A percentile compares a stretch with the other conserved stretches of the same genome.
phyloP scores from a whole-genome alignment of 2,888 invertebrate genomes.

The Parnassius orleans region DNA sequence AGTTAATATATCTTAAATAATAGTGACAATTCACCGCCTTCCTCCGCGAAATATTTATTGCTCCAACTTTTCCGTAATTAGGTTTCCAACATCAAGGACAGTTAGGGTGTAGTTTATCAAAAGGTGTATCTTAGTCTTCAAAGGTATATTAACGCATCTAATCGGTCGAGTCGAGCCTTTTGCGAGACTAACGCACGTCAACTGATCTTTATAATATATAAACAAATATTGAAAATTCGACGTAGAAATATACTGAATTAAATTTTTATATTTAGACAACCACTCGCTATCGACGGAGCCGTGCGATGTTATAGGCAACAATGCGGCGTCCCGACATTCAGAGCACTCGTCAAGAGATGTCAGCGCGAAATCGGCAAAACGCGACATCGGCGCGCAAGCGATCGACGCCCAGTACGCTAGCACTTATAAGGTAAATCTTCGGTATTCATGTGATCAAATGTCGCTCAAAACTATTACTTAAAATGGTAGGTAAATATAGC shows the following conservation, averaged over 20 bases:
- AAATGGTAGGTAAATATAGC: too few species aligned
- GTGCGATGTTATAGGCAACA: background rate
- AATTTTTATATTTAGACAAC: slow-evolving; percentile 1
- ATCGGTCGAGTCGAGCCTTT: too few species aligned
- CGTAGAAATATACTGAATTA: background rate
- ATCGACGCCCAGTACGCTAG: slow-evolving; percentile 60
- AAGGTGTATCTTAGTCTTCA: slow-evolving; percentile 29
- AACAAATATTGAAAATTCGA: background rate
- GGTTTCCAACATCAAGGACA: slow-evolving; percentile 56
- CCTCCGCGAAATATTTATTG: slow-evolving; percentile 50
- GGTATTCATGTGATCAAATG: too few species aligned
- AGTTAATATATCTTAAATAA: slow-evolving; percentile 4
- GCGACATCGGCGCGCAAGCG: slow-evolving; percentile 48
- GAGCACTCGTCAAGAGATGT: slow-evolving; percentile 12
- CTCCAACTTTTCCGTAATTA: slow-evolving; percentile 65
- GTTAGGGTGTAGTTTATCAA: slow-evolving; percentile 65
- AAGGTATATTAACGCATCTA: too few species aligned
- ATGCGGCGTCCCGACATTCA: slow-evolving; percentile 7
- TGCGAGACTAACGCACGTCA: too few species aligned
- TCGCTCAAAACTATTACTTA: too few species aligned
- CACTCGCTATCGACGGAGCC: background rate
- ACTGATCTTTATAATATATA: too few species aligned
- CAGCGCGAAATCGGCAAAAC: background rate
- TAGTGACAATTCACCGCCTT: slow-evolving; percentile 15
- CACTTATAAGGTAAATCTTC: slow-evolving; percentile 50